Percentiles rank a stretch among this genome's conserved stretches.
Evolutionary conservation across 1,140 invertebrate genomes (phyloP).

Genomic region (Cydia fagiglandana): DNA sequence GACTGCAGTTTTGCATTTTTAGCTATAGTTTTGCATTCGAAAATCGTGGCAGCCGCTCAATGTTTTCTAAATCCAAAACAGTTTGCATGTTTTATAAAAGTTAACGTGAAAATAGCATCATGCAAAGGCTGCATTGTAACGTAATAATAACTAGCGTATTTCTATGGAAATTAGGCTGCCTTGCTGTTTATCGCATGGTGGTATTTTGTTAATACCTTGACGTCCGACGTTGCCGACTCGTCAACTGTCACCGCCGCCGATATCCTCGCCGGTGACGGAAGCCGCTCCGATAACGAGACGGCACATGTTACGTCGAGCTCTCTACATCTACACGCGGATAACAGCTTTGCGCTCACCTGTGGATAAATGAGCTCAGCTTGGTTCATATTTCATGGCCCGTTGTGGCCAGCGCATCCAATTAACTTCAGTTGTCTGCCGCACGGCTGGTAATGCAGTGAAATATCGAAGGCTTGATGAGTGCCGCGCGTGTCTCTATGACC

Average conservation of each 20-base stretch:
- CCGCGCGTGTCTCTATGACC: conserved; percentile 48
- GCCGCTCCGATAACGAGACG: conserved; percentile 55
- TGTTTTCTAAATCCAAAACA: conserved; percentile 20
- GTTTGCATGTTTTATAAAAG: conserved; percentile 31
- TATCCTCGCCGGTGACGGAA: conserved; percentile 50
- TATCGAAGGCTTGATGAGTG: conserved; percentile 68
- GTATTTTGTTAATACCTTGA: conserved; percentile 20
- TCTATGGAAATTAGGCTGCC: conserved; percentile 9
- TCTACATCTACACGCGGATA: conserved; percentile 44
- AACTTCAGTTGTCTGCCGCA: conserved; percentile 68
- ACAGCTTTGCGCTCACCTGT: conserved; percentile 59
- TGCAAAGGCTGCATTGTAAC: neutral
- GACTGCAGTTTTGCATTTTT: conserved; percentile 22
- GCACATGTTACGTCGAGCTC: conserved; percentile 52
- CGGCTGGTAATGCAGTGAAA: conserved; percentile 64
- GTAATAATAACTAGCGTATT: conserved; percentile 8
- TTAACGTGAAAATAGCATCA: conserved; percentile 9
- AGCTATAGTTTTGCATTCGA: neutral
- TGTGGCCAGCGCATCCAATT: conserved; percentile 72
- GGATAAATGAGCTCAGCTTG: conserved; percentile 51
- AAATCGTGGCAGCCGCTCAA: conserved; percentile 1
- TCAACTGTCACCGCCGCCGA: conserved; percentile 57
- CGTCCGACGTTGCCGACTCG: conserved; percentile 50
- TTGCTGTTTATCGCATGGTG: neutral
- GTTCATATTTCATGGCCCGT: conserved; percentile 72